Conservation (phyloP, 1,140 invertebrate genomes). For the Zelostemma sp. region DNA sequence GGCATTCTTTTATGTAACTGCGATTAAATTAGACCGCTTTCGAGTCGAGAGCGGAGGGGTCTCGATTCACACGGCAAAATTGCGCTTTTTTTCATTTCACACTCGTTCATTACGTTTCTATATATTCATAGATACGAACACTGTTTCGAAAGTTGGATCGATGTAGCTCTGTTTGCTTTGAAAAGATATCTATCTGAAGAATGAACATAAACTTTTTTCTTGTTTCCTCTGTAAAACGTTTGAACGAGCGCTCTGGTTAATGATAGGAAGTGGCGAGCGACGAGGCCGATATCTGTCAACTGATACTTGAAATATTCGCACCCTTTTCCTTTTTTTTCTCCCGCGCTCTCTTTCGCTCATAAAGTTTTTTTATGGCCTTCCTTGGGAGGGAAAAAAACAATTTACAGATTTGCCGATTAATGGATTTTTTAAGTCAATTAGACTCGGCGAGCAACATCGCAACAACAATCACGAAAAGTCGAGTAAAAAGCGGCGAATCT, state of each 20-base stretch:
- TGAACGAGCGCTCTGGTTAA: constrained; percentile 14
- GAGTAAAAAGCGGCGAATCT: constrained; percentile 35
- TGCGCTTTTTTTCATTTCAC: too few species aligned
- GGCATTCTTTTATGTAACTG: too few species aligned
- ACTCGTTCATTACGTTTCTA: background rate
- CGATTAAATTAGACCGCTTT: constrained; percentile 26
- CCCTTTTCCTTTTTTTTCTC: constrained; percentile 27
- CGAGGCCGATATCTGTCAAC: constrained; percentile 25
- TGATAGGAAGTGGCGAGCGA: constrained; percentile 19
- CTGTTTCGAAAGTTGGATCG: background rate
- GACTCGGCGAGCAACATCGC: too few species aligned
- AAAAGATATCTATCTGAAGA: background rate
- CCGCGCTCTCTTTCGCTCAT: background rate
- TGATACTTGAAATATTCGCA: constrained; percentile 31
- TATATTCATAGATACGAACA: background rate
- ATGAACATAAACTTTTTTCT: constrained; percentile 1
- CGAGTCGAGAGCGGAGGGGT: background rate
- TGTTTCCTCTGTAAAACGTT: constrained; percentile 6
- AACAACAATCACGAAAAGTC: constrained; percentile 25
- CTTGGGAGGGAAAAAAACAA: background rate
- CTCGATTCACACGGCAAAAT: too few species aligned
- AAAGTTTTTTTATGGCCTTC: background rate
- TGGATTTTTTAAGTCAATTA: background rate
- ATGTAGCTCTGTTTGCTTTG: background rate
- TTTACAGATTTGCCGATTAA: constrained; percentile 7